phyloP scores from a whole-genome alignment of 2,888 invertebrate genomes.

The Nomada goodeniana region DNA sequence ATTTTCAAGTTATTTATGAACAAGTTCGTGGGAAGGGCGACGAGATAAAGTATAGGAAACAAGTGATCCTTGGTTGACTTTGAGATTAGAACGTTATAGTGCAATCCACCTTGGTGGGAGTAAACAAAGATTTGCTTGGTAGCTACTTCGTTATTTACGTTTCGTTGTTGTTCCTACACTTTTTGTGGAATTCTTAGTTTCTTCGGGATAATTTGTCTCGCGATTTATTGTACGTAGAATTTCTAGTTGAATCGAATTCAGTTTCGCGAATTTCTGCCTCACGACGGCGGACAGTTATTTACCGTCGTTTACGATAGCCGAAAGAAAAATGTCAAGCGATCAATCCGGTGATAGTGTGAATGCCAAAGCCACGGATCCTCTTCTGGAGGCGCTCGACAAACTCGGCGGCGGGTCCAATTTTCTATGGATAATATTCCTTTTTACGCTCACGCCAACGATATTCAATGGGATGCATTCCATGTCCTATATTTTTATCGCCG shows the following conservation, averaged over 20 bases:
- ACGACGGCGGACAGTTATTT: background rate
- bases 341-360: background rate
- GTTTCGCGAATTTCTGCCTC: background rate
- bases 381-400: constrained; percentile 68
- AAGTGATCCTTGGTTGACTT: background rate
- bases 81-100: background rate
- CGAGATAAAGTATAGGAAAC: background rate
- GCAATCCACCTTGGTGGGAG: background rate
- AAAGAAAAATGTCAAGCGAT: constrained; percentile 19
- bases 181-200: background rate
- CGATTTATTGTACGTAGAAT: too few species aligned
- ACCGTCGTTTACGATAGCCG: background rate
- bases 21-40: too few species aligned
- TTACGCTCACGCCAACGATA: constrained; percentile 85
- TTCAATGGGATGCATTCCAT: constrained; percentile 86
- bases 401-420: constrained; percentile 76
- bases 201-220: background rate
- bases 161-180: background rate
- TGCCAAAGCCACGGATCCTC: constrained; percentile 59
- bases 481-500: constrained; percentile 86
- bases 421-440: constrained; percentile 84
- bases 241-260: background rate
- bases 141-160: background rate
- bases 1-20: background rate
- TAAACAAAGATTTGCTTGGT: constrained; percentile 2